phyloP scores from a whole-genome alignment of 2,888 invertebrate genomes.

The Gibbula magus region DNA sequence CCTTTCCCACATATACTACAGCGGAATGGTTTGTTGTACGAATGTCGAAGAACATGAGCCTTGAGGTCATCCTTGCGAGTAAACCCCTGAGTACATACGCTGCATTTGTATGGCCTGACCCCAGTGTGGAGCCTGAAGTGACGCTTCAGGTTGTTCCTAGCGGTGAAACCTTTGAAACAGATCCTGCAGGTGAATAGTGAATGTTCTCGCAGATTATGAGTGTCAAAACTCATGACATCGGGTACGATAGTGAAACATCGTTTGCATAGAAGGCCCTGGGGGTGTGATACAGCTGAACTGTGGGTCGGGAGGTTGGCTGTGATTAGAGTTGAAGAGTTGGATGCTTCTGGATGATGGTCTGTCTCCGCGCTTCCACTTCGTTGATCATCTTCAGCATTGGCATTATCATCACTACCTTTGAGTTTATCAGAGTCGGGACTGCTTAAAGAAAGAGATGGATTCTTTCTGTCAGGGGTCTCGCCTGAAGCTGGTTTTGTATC shows the following conservation, averaged over 20 bases:
- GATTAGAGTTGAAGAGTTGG: background rate
- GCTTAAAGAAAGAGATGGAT: background rate
- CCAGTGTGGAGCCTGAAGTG: slow-evolving; percentile 65
- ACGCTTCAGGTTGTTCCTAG: slow-evolving; percentile 61
- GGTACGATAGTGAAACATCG: slow-evolving; percentile 49
- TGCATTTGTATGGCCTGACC: slow-evolving; percentile 59
- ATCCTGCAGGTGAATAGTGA: slow-evolving; percentile 55
- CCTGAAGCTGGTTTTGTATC: background rate
- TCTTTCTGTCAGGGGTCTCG: background rate
- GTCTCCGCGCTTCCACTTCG: background rate
- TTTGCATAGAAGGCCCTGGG: slow-evolving; percentile 50
- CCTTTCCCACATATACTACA: slow-evolving; percentile 60
- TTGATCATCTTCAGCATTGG: background rate
- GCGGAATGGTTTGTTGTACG: slow-evolving; percentile 59
- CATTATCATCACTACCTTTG: slow-evolving; percentile 1
- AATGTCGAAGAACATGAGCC: slow-evolving; percentile 62
- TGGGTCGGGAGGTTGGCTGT: background rate
- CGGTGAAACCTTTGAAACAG: slow-evolving; percentile 62
- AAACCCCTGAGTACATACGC: slow-evolving; percentile 56
- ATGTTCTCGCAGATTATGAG: slow-evolving; percentile 57
- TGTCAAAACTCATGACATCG: slow-evolving; percentile 49
- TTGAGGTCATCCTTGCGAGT: slow-evolving; percentile 64
- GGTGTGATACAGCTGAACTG: background rate
- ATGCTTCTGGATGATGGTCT: background rate
- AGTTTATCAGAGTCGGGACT: background rate